A percentile compares a stretch with the other conserved stretches of the same genome.
phyloP scores from a whole-genome alignment of 2,113 vertebrate genomes.

The Dromiciops gliroides region DNA sequence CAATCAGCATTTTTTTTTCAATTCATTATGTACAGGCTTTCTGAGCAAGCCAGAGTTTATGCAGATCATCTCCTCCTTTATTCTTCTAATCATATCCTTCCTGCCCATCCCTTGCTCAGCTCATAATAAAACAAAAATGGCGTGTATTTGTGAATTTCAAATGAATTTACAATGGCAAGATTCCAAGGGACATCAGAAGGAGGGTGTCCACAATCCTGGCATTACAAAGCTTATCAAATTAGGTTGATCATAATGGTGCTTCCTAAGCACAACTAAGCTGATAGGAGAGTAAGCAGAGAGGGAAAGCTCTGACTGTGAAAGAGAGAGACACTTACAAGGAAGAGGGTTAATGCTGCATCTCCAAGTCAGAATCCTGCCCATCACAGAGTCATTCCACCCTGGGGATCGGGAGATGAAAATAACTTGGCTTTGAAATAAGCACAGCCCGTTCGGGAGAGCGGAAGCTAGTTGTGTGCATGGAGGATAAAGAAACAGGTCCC shows the following conservation, averaged over 20 bases:
- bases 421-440: constrained; percentile 34
- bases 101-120: constrained; percentile 46
- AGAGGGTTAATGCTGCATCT: not conserved
- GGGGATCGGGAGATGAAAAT: constrained; percentile 28
- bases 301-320: constrained; percentile 28
- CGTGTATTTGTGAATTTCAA: constrained; percentile 48
- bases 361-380: constrained; percentile 3
- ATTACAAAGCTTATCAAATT: constrained; percentile 54
- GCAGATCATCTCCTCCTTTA: constrained; percentile 36
- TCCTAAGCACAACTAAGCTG: constrained; percentile 41
- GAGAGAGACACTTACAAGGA: not conserved
- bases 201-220: constrained; percentile 4
- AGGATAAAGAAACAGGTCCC: not conserved
- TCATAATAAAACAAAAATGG: constrained; percentile 54
- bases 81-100: constrained; percentile 35
- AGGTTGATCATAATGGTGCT: constrained; percentile 24
- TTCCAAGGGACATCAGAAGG: constrained; percentile 44
- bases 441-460: constrained; percentile 26
- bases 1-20: constrained; percentile 60
- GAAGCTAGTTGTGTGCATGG: not conserved
- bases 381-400: constrained; percentile 27
- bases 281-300: not conserved
- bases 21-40: constrained; percentile 65
- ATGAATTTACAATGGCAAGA: constrained; percentile 60
- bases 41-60: constrained; percentile 35